These are phyloP conservation scores for Notospermus geniculatus DNA, from an alignment of 1,140 invertebrate genomes.

Conservation along the genomic window DNA sequence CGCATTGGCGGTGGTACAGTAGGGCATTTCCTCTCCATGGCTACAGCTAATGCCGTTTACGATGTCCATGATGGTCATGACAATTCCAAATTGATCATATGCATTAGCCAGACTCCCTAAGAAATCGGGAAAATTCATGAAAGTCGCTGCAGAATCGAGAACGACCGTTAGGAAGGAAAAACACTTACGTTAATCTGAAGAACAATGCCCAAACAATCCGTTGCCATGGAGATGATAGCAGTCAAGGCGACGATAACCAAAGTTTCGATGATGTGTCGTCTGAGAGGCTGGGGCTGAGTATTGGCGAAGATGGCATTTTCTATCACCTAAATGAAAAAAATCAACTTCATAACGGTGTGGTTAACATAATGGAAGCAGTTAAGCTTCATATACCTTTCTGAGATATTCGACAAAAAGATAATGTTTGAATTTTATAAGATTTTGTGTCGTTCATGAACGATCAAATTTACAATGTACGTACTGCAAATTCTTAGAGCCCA, in stretches of 20 bases:
- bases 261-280: conserved; percentile 68
- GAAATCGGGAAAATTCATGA: conserved; percentile 21
- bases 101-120: conserved; percentile 76
- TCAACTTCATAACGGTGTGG: no score
- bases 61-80: conserved; percentile 61
- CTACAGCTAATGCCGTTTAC: conserved; percentile 60
- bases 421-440: no score
- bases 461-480: no score
- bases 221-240: conserved; percentile 78
- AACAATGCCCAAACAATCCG: conserved; percentile 82
- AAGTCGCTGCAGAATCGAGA: no score
- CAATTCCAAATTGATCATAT: no score
- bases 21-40: conserved; percentile 65
- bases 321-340: conserved; percentile 45
- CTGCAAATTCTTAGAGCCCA: no score
- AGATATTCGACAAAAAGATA: no score
- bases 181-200: conserved; percentile 77
- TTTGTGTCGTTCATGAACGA: no score
- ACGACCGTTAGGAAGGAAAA: no score
- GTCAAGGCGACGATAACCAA: conserved; percentile 69
- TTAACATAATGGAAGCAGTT: no score
- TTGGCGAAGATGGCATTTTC: conserved; percentile 55
- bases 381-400: no score
- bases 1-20: conserved; percentile 56
- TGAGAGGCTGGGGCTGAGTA: conserved; percentile 58